phyloP scores from a whole-genome alignment of 2,888 invertebrate genomes.

The Aleiodes alternator region DNA sequence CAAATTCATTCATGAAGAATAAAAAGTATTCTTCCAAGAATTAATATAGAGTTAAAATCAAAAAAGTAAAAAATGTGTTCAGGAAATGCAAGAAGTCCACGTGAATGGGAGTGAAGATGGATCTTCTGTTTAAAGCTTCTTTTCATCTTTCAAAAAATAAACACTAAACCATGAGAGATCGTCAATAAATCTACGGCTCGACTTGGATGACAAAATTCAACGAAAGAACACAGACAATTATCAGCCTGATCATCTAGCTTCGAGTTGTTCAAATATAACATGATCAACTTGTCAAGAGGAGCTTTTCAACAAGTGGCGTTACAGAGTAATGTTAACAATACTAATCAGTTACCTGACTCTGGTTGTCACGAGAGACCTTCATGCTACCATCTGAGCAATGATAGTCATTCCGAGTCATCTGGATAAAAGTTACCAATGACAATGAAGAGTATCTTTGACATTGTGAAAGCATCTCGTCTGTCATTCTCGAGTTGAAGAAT shows the following conservation, averaged over 20 bases:
- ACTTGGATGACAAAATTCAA: too few relatives aligned
- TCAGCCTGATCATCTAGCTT: slow-evolving; percentile 7
- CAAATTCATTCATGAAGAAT: neutral
- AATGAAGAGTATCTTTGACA: slow-evolving; percentile 10
- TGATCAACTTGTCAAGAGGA: slow-evolving; percentile 15
- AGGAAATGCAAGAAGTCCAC: slow-evolving; percentile 5
- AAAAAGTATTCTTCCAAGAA: neutral
- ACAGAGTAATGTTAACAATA: too few relatives aligned
- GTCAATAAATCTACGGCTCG: too few relatives aligned
- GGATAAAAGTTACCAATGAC: neutral
- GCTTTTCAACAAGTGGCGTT: neutral
- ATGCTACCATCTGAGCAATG: neutral
- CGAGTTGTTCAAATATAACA: neutral
- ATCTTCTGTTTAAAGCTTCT: slow-evolving; percentile 10
- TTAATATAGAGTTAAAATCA: neutral
- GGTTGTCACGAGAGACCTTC: too few relatives aligned
- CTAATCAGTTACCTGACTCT: slow-evolving; percentile 1
- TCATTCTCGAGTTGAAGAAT: slow-evolving; percentile 7
- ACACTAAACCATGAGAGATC: too few relatives aligned
- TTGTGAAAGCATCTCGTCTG: neutral
- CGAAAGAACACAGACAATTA: too few relatives aligned
- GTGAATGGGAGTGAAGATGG: slow-evolving; percentile 32
- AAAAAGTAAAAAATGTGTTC: neutral
- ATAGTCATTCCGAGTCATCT: neutral
- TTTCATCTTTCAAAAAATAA: neutral